Conservation (phyloP, 2,113 vertebrate species). For the Lasiurus cinereus region DNA sequence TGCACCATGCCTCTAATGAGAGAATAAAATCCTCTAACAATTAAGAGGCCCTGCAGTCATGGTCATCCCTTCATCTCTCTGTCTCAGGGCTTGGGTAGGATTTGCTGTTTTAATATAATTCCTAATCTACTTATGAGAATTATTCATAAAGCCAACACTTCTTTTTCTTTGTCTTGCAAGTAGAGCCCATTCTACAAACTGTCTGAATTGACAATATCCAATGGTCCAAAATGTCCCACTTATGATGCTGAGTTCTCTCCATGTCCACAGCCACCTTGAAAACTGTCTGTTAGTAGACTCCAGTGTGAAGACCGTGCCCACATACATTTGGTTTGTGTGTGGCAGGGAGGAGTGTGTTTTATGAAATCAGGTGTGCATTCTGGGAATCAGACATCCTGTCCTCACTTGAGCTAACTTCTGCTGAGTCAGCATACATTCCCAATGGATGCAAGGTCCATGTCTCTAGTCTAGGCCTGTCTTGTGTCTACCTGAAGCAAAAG, state of each 20-base stretch:
- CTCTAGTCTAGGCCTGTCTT: not conserved
- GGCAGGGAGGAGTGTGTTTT: not conserved
- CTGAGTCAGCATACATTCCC: not conserved
- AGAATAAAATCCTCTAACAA: not conserved
- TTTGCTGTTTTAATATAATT: conserved; percentile 33
- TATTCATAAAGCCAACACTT: conserved; percentile 20
- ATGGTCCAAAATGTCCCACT: not conserved
- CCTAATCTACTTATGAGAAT: not conserved
- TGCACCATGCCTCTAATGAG: not conserved
- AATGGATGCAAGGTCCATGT: not conserved
- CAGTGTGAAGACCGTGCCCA: not conserved
- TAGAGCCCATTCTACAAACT: not conserved
- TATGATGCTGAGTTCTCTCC: not conserved
- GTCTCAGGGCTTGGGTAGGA: not conserved
- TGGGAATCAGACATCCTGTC: not conserved
- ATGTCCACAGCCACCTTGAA: not conserved
- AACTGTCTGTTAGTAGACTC: not conserved
- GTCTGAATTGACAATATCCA: not conserved
- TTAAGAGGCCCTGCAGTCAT: not conserved
- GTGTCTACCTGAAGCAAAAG: not conserved
- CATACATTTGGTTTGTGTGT: not conserved
- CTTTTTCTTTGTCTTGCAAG: conserved; percentile 27
- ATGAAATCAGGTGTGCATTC: not conserved
- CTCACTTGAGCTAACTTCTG: not conserved
- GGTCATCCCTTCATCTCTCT: not conserved